These are phyloP conservation scores for Lytechinus pictus DNA, from an alignment of 35 echinoderm and acorn worm species.

Conservation along the genomic window DNA sequence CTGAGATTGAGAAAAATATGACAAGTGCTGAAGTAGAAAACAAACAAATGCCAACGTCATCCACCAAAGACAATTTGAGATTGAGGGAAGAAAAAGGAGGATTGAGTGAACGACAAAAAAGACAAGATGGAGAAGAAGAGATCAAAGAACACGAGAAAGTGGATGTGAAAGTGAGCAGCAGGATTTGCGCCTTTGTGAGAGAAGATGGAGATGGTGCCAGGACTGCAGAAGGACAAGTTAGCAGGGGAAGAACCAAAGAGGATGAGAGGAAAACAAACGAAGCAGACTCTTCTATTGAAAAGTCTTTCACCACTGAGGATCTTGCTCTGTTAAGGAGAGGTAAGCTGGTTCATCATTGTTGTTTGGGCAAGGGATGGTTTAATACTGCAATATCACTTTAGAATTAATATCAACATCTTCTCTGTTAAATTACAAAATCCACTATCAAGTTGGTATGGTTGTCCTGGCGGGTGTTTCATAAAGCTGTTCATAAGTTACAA, in stretches of 20 bases:
- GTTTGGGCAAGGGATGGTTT: not conserved
- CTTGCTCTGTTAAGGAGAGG: conserved; percentile 6
- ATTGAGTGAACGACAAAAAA: not conserved
- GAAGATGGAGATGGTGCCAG: not conserved
- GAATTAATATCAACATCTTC: too few relatives aligned
- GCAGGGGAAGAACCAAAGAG: not conserved
- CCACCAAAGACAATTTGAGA: not conserved
- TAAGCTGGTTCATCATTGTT: not conserved
- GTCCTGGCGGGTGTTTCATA: too few relatives aligned
- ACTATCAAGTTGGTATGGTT: too few relatives aligned
- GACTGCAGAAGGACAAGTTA: not conserved
- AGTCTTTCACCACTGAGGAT: not conserved
- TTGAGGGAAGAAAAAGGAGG: not conserved
- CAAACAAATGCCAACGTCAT: not conserved
- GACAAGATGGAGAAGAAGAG: not conserved
- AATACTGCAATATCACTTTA: too few relatives aligned
- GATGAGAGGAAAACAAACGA: not conserved
- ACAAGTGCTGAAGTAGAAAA: not conserved
- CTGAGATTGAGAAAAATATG: not conserved
- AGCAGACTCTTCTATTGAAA: not conserved
- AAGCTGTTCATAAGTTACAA: too few relatives aligned
- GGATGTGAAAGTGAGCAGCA: not conserved
- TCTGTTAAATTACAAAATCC: too few relatives aligned
- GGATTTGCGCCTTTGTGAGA: not conserved
- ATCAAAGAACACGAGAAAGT: not conserved